Evolutionary conservation across 2,888 invertebrate genomes (phyloP).

Genomic region (Hirtodrosophila alboralis): DNA sequence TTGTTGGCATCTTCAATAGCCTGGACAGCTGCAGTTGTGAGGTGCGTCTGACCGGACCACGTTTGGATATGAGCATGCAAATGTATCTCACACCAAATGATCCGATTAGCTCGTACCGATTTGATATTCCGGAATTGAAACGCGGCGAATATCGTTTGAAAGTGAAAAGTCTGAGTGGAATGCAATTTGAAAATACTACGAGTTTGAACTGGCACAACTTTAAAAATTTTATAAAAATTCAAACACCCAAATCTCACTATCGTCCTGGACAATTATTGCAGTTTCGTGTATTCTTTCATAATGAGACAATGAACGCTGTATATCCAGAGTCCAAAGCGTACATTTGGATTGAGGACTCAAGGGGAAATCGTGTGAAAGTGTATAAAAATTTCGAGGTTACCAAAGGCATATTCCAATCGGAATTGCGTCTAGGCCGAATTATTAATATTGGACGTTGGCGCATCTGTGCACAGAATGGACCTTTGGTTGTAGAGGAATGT

Average conservation of each 20-base stretch:
- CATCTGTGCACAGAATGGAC: conserved; percentile 32
- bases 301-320: conserved; percentile 20
- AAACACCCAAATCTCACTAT: conserved; percentile 33
- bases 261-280: conserved; percentile 27
- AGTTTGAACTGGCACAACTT: conserved; percentile 12
- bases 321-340: background rate
- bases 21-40: conserved; percentile 13
- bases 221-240: conserved; percentile 28
- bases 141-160: conserved; percentile 21
- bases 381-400: background rate
- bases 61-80: background rate
- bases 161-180: conserved; percentile 16
- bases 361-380: conserved; percentile 3
- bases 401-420: conserved; percentile 26
- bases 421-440: conserved; percentile 7
- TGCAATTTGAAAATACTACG: conserved; percentile 1
- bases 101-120: conserved; percentile 12
- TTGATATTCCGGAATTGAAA: conserved; percentile 23
- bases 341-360: conserved; percentile 39
- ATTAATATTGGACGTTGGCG: conserved; percentile 39
- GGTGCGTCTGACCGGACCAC: conserved; percentile 22
- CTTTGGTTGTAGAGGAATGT: conserved; percentile 1
- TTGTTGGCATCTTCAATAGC: conserved; percentile 21
- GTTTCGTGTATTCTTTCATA: conserved; percentile 39
- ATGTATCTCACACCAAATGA: conserved; percentile 14